Evolutionary conservation across 2,113 vertebrate genomes (phyloP).

Genomic region (Pavo muticus): DNA sequence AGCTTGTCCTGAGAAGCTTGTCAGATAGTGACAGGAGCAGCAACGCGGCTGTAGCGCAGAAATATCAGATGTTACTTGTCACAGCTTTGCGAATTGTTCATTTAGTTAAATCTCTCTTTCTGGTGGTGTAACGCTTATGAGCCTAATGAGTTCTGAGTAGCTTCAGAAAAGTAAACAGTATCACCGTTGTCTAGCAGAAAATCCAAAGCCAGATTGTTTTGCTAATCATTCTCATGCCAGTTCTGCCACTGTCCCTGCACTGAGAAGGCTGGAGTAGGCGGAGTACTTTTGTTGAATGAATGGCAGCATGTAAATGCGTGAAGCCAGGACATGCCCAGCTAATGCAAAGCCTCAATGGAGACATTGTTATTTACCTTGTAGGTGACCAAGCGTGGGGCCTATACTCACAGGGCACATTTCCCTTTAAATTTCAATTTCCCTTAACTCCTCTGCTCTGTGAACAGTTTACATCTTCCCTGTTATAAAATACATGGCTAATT

Average conservation of each 20-base stretch:
- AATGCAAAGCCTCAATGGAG: background rate
- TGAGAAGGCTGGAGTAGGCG: background rate
- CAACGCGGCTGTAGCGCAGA: background rate
- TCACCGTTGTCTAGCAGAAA: background rate
- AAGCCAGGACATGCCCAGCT: background rate
- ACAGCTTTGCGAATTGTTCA: background rate
- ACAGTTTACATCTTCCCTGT: background rate
- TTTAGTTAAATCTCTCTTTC: background rate
- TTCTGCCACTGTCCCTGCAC: background rate
- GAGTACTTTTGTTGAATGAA: background rate
- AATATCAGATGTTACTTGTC: background rate
- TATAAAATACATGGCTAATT: background rate
- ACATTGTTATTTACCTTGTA: background rate
- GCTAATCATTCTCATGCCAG: background rate
- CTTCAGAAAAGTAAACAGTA: background rate
- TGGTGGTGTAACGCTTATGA: background rate
- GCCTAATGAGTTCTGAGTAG: background rate
- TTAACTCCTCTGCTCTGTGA: background rate
- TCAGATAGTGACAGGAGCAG: background rate
- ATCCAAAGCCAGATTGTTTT: background rate
- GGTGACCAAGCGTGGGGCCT: fast-evolving
- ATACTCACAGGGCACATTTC: background rate
- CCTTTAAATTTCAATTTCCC: background rate
- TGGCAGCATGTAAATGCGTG: background rate
- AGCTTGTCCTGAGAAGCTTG: background rate